Conservation (phyloP, 2,797 vertebrate species). For the Helicolenus hilgendorfi region DNA sequence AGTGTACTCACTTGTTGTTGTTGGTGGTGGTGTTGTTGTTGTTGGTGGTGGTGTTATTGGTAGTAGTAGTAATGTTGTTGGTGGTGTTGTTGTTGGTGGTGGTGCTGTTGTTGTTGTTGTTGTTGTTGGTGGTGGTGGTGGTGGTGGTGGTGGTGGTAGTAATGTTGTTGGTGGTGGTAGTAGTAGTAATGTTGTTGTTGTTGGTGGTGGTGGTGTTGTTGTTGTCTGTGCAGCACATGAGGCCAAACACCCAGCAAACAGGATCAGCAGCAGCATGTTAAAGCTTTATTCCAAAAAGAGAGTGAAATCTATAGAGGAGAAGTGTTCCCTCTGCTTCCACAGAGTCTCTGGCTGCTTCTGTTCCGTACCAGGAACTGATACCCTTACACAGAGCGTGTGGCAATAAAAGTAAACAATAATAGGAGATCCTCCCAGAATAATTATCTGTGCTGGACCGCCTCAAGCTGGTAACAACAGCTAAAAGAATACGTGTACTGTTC, state of each 20-base stretch:
- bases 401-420: neutral
- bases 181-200: too few relatives aligned
- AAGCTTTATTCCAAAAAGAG: neutral
- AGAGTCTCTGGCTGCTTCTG: neutral
- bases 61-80: too few relatives aligned
- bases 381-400: conserved; percentile 31
- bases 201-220: too few relatives aligned
- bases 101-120: too few relatives aligned
- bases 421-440: rapidly evolving
- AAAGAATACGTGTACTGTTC: neutral
- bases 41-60: too few relatives aligned
- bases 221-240: conserved; percentile 32
- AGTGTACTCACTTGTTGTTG: conserved; percentile 52
- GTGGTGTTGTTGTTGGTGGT: too few relatives aligned
- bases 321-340: neutral
- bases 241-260: conserved; percentile 62
- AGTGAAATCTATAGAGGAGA: neutral
- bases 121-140: too few relatives aligned
- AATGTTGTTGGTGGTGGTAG: too few relatives aligned
- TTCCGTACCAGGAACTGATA: neutral
- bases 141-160: too few relatives aligned
- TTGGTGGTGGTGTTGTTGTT: too few relatives aligned
- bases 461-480: neutral
- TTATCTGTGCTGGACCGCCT: neutral
- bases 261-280: conserved; percentile 71